Percentiles rank a stretch among this genome's conserved stretches.
Conservation (phyloP, 2,888 invertebrate genomes). For the Habroteleia sp. region DNA sequence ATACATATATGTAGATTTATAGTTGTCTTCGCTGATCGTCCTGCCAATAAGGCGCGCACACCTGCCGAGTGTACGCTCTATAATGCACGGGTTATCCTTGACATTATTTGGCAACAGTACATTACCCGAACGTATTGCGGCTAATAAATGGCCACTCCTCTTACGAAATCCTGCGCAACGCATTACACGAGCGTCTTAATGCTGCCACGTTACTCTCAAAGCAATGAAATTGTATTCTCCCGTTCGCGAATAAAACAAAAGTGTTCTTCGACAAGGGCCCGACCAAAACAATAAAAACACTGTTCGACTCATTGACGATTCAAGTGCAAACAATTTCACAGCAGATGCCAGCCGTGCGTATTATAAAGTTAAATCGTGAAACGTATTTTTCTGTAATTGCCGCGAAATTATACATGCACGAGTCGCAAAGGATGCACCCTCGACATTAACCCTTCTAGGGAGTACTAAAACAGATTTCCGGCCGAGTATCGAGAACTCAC, state of each 20-base stretch:
- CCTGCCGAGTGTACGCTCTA: slow-evolving; percentile 62
- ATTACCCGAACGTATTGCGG: slow-evolving; percentile 67
- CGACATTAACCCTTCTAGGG: slow-evolving; percentile 21
- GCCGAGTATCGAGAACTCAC: slow-evolving; percentile 66
- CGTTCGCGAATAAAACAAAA: slow-evolving; percentile 35
- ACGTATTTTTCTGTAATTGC: slow-evolving; percentile 45
- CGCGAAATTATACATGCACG: slow-evolving; percentile 31
- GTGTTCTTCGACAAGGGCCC: slow-evolving; percentile 2
- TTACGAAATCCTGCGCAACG: slow-evolving; percentile 68
- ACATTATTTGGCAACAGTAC: slow-evolving; percentile 75
- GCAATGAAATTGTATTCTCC: slow-evolving; percentile 59
- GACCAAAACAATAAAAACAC: slow-evolving; percentile 36
- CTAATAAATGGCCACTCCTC: slow-evolving; percentile 70
- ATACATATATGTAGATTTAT: slow-evolving; percentile 53
- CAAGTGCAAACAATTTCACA: slow-evolving; percentile 15
- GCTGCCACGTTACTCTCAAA: slow-evolving; percentile 50
- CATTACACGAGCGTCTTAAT: slow-evolving; percentile 35
- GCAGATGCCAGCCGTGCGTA: slow-evolving; percentile 34
- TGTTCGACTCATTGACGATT: slow-evolving; percentile 15
- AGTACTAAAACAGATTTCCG: slow-evolving; percentile 56
- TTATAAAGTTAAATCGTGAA: slow-evolving; percentile 54
- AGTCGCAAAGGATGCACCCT: slow-evolving; percentile 41
- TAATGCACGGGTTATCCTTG: slow-evolving; percentile 76
- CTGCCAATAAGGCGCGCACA: slow-evolving; percentile 58
- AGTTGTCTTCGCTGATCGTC: slow-evolving; percentile 60